phyloP scores from a whole-genome alignment of 1,140 invertebrate species.

The Penaeus indicus region DNA sequence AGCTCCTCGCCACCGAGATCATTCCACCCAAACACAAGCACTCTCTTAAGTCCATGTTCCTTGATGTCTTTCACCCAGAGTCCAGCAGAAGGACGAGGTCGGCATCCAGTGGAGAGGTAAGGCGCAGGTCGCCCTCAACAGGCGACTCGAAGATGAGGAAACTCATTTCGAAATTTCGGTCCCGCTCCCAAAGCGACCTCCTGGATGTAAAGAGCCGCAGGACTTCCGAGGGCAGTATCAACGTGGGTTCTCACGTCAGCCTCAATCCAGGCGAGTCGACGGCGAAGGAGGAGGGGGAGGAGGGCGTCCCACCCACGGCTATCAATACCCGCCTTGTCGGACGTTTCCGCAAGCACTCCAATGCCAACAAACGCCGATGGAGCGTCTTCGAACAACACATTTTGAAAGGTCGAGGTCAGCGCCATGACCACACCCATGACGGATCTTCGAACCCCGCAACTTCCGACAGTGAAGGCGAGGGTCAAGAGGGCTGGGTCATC shows the following conservation, averaged over 20 bases:
- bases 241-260: neutral
- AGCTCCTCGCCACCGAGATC: slow-evolving; percentile 18
- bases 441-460: neutral
- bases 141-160: slow-evolving; percentile 32
- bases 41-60: slow-evolving; percentile 32
- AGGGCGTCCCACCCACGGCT: slow-evolving; percentile 12
- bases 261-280: neutral
- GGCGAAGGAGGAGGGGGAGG: neutral
- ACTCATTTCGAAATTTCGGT: slow-evolving; percentile 38
- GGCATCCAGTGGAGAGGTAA: slow-evolving; percentile 28
- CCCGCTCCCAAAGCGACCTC: slow-evolving; percentile 27
- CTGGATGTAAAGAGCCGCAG: slow-evolving; percentile 13
- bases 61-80: slow-evolving; percentile 31
- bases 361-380: slow-evolving; percentile 32
- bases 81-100: neutral
- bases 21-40: slow-evolving; percentile 6
- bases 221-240: slow-evolving; percentile 1
- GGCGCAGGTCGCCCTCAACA: neutral
- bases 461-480: neutral
- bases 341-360: slow-evolving; percentile 31
- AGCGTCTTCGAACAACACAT: slow-evolving; percentile 33
- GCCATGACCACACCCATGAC: neutral
- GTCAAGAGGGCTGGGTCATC: neutral
- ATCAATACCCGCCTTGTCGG: slow-evolving; percentile 46
- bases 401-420: neutral